Conservation (phyloP, 2,113 vertebrate genomes). For the Ondatra zibethicus region DNA sequence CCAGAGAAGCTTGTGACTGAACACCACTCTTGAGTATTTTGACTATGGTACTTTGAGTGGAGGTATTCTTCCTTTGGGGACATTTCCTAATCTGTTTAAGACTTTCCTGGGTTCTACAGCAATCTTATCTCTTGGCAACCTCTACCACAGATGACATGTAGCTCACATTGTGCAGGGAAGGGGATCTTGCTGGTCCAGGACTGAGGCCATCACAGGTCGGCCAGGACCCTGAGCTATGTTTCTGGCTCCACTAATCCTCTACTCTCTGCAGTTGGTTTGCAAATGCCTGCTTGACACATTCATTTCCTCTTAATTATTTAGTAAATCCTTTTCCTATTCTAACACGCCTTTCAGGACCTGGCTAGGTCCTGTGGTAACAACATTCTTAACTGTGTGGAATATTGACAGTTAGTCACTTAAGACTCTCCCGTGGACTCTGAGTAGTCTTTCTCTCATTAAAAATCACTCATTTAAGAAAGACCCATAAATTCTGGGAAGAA, state of each 20-base stretch:
- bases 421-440: neutral
- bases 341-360: neutral
- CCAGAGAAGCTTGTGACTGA: neutral
- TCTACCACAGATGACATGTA: neutral
- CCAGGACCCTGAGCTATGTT: fast-evolving
- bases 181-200: neutral
- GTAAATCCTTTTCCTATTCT: fast-evolving
- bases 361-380: fast-evolving
- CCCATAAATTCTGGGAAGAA: neutral
- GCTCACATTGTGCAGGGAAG: neutral
- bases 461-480: neutral
- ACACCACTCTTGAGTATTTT: neutral
- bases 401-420: neutral
- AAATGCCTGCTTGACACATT: neutral
- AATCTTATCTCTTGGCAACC: neutral
- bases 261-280: neutral
- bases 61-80: neutral
- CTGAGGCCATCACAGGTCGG: neutral
- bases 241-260: neutral
- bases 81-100: too few species aligned
- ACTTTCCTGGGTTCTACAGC: neutral
- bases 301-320: neutral
- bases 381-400: neutral
- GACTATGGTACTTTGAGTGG: neutral
- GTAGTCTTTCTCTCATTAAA: neutral